Percentiles rank a stretch among this genome's conserved stretches.
These are phyloP conservation scores for Aethes cnicana DNA, from an alignment of 2,888 invertebrate genomes.

Conservation along the genomic window DNA sequence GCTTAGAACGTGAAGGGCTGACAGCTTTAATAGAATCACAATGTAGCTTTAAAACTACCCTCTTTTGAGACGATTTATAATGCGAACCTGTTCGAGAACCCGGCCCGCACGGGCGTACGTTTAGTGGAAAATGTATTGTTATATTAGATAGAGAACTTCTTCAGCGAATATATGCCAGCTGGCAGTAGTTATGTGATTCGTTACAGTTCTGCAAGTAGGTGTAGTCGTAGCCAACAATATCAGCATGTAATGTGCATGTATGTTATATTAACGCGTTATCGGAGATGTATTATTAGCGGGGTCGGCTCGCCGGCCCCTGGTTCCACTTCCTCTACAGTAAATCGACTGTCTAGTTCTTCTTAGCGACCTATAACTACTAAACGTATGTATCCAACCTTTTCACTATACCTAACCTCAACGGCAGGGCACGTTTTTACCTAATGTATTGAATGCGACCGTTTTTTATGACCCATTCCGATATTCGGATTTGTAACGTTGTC, in stretches of 20 bases:
- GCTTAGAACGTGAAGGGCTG: slow-evolving; percentile 45
- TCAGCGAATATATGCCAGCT: slow-evolving; percentile 61
- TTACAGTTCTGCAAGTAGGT: slow-evolving; percentile 70
- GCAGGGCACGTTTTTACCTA: slow-evolving; percentile 53
- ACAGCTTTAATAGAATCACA: slow-evolving; percentile 64
- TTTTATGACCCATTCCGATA: slow-evolving; percentile 60
- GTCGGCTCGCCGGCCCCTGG: slow-evolving; percentile 40
- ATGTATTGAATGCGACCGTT: slow-evolving; percentile 54
- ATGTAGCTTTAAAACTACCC: slow-evolving; percentile 50
- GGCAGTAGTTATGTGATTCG: slow-evolving; percentile 72
- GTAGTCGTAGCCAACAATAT: slow-evolving; percentile 72
- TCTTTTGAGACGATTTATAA: slow-evolving; percentile 60
- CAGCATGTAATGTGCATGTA: slow-evolving; percentile 73
- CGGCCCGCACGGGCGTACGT: slow-evolving; percentile 60
- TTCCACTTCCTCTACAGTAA: slow-evolving; percentile 49
- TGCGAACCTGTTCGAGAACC: slow-evolving; percentile 39
- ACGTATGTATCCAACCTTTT: slow-evolving; percentile 64
- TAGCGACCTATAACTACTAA: slow-evolving; percentile 57
- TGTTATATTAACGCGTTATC: slow-evolving; percentile 72
- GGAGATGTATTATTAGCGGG: slow-evolving; percentile 73
- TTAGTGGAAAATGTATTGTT: slow-evolving; percentile 63
- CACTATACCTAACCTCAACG: slow-evolving; percentile 63
- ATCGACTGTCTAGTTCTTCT: slow-evolving; percentile 52
- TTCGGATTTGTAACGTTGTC: slow-evolving; percentile 66
- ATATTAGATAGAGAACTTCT: slow-evolving; percentile 59